phyloP scores from a whole-genome alignment of 1,140 invertebrate species.

The Pectinophora gossypiella region DNA sequence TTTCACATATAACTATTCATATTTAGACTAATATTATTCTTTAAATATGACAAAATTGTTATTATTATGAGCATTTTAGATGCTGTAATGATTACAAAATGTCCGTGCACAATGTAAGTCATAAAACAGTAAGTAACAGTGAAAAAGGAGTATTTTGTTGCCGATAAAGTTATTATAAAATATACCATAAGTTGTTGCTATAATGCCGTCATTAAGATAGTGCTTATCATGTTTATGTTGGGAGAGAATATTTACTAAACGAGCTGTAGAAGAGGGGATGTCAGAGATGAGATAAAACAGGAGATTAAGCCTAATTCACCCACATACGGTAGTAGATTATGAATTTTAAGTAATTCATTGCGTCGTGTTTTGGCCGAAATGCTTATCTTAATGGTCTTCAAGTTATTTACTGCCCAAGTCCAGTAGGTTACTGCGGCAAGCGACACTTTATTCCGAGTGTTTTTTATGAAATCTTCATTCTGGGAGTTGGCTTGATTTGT shows the following conservation, averaged over 20 bases:
- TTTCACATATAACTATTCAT: too few relatives aligned
- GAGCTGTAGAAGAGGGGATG: constrained; percentile 17
- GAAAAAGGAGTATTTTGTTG: constrained; percentile 46
- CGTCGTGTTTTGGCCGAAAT: constrained; percentile 31
- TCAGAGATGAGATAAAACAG: constrained; percentile 37
- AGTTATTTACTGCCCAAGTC: constrained; percentile 18
- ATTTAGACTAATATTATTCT: not conserved
- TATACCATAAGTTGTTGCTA: constrained; percentile 30
- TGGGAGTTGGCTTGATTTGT: too few relatives aligned
- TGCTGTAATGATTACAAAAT: not conserved
- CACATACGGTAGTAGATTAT: constrained; percentile 56
- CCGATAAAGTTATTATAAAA: constrained; percentile 55
- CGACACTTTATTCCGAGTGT: not conserved
- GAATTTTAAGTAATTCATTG: constrained; percentile 39
- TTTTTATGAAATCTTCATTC: too few relatives aligned
- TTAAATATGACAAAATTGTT: not conserved
- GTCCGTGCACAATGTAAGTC: not conserved
- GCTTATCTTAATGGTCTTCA: constrained; percentile 48
- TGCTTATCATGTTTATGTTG: constrained; percentile 44
- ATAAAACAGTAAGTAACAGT: constrained; percentile 41
- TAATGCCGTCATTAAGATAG: constrained; percentile 56
- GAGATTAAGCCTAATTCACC: constrained; percentile 44
- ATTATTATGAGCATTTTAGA: not conserved
- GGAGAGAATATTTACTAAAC: constrained; percentile 35
- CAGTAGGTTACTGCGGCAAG: not conserved